Conservation (phyloP, 1,140 invertebrate genomes). For the Bradysia coprophila region DNA sequence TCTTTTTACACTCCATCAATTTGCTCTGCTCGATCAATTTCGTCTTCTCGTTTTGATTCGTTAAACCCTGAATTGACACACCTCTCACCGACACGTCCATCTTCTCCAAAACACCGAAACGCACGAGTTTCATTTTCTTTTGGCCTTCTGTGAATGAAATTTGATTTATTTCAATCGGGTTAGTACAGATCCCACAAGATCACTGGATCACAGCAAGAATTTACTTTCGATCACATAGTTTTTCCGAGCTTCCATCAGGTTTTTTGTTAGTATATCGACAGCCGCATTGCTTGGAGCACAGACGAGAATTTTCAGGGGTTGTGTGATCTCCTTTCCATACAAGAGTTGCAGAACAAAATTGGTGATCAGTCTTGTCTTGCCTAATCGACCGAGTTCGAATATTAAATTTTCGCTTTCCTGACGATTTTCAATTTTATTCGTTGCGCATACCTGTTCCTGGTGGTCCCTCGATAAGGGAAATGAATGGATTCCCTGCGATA, state of each 20-base stretch:
- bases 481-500: constrained; percentile 25
- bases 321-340: constrained; percentile 19
- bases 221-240: constrained; percentile 3
- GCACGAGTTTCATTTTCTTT: constrained; percentile 10
- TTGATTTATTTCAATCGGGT: no score
- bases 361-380: constrained; percentile 48
- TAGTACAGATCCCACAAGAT: no score
- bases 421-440: no score
- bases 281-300: constrained; percentile 72
- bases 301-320: constrained; percentile 37
- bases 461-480: constrained; percentile 50
- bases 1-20: no score
- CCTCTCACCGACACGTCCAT: constrained; percentile 5
- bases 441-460: no score
- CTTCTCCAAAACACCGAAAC: constrained; percentile 11
- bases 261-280: constrained; percentile 49
- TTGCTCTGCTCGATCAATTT: no score
- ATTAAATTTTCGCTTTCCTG: no score
- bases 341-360: constrained; percentile 41
- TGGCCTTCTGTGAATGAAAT: no score
- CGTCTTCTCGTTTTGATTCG: no score
- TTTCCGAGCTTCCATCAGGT: constrained; percentile 34
- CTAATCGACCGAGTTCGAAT: no score
- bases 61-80: no score
- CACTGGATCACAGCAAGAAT: no score